Evolutionary conservation across 2,113 vertebrate species (phyloP).

Genomic region (Lota lota): DNA sequence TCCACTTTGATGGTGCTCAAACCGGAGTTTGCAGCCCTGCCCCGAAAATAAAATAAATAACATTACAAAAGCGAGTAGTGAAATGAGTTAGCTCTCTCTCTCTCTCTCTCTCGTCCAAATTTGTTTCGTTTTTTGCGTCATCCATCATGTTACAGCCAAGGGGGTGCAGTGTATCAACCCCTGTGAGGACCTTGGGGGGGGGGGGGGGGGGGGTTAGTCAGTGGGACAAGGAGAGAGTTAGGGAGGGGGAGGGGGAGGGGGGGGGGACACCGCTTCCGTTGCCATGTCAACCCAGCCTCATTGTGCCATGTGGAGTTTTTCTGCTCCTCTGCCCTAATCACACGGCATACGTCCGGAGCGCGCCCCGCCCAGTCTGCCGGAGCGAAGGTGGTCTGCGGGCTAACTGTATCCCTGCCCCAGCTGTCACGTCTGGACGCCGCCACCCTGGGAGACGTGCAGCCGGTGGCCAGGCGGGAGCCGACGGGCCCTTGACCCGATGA

Average conservation of each 20-base stretch:
- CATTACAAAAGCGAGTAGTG: too few relatives aligned
- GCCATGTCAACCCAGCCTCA: slow-evolving; percentile 25
- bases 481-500: slow-evolving; percentile 9
- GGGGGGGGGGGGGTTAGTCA: slow-evolving; percentile 29
- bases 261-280: background rate
- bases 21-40: background rate
- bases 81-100: slow-evolving; percentile 24
- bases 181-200: background rate
- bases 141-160: too few relatives aligned
- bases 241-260: slow-evolving; percentile 7
- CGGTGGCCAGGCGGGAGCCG: slow-evolving; percentile 27
- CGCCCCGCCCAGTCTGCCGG: slow-evolving; percentile 19
- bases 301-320: slow-evolving; percentile 47
- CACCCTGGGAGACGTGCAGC: slow-evolving; percentile 18
- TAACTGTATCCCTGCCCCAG: slow-evolving; percentile 20
- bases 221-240: slow-evolving; percentile 7
- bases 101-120: slow-evolving; percentile 5
- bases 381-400: slow-evolving; percentile 42
- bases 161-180: too few relatives aligned
- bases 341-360: slow-evolving; percentile 8
- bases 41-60: background rate
- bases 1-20: slow-evolving; percentile 43
- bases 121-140: slow-evolving; percentile 9
- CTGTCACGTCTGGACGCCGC: slow-evolving; percentile 37
- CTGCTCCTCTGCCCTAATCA: slow-evolving; percentile 33